Percentiles rank a stretch among this genome's conserved stretches.
Conservation (phyloP, 2,888 invertebrate genomes). For the Nomada goodeniana region DNA sequence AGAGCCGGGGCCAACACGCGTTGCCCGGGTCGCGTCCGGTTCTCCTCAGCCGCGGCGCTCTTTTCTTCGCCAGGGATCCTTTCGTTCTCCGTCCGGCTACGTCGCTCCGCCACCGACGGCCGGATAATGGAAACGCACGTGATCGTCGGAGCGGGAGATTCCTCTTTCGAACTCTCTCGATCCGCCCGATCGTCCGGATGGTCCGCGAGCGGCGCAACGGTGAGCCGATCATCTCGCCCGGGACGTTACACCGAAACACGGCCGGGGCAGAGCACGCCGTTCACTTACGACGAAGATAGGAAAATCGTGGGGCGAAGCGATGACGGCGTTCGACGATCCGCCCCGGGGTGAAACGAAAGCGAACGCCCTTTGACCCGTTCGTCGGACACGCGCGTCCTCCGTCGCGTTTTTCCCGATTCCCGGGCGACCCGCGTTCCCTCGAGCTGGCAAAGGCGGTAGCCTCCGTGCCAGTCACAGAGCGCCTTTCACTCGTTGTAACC, state of each 20-base stretch:
- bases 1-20: conserved; percentile 60
- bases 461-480: conserved; percentile 4
- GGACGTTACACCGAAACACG: conserved; percentile 72
- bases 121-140: background rate
- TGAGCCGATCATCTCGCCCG: conserved; percentile 66
- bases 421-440: conserved; percentile 20
- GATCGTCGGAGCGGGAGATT: background rate
- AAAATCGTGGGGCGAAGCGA: conserved; percentile 72
- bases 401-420: background rate
- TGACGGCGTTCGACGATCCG: background rate
- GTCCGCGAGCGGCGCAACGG: conserved; percentile 34
- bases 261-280: conserved; percentile 62
- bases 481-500: conserved; percentile 60
- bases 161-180: background rate
- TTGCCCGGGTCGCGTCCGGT: conserved; percentile 37
- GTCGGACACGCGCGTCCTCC: background rate
- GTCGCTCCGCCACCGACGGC: background rate
- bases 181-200: conserved; percentile 58
- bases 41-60: no score
- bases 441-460: background rate
- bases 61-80: no score
- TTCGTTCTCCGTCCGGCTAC: background rate
- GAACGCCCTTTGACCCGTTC: conserved; percentile 2
- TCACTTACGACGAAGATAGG: conserved; percentile 72
- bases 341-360: conserved; percentile 5